These are phyloP conservation scores for Connochaetes taurinus DNA, from an alignment of 2,113 vertebrate genomes.

Conservation along the genomic window DNA sequence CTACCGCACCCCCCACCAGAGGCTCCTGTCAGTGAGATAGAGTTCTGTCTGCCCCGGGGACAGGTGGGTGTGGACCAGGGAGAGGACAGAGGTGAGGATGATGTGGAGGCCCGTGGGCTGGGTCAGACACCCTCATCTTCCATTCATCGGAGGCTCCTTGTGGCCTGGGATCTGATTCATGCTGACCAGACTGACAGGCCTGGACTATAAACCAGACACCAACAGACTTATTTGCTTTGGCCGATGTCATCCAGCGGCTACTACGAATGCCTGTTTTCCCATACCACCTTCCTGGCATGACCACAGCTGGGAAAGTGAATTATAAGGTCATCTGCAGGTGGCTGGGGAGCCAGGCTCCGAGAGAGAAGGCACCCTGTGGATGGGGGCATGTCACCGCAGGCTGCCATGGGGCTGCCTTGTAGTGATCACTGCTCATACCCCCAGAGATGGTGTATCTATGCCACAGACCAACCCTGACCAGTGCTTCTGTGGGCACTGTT, in stretches of 20 bases:
- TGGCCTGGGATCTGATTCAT: background rate
- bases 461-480: background rate
- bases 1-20: background rate
- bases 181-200: background rate
- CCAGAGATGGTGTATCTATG: background rate
- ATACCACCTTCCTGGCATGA: background rate
- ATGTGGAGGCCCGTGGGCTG: background rate
- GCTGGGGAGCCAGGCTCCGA: background rate
- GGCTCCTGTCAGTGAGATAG: background rate
- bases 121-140: background rate
- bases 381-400: background rate
- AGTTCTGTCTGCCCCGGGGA: background rate
- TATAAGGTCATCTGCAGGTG: background rate
- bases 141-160: background rate
- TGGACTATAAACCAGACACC: background rate
- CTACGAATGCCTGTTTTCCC: background rate
- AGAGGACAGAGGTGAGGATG: background rate
- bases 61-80: background rate
- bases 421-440: background rate
- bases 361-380: background rate
- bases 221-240: slow-evolving; percentile 27
- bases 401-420: background rate
- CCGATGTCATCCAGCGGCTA: background rate
- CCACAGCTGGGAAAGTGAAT: slow-evolving; percentile 29
- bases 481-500: background rate